Evolutionary conservation across 2,113 vertebrate species (phyloP).

Genomic region (Corynorhinus townsendii): DNA sequence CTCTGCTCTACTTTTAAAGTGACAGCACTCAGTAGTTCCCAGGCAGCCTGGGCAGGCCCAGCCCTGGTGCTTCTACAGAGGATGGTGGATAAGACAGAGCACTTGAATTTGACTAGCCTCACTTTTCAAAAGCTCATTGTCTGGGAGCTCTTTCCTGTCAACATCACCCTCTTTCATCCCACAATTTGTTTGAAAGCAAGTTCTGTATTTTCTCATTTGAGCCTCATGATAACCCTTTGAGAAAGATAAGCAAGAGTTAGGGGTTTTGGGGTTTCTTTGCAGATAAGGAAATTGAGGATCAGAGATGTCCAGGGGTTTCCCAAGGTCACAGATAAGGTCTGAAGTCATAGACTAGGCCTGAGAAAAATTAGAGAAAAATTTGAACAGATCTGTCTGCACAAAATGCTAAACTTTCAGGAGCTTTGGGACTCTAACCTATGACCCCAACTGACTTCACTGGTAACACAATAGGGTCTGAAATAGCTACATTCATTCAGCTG

Average conservation of each 20-base stretch:
- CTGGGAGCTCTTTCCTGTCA: background rate
- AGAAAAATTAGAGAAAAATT: background rate
- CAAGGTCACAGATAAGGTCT: background rate
- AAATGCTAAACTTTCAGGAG: background rate
- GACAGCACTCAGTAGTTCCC: accelerated
- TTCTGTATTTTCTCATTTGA: background rate
- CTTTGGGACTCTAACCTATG: too few species aligned
- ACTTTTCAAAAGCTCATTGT: background rate
- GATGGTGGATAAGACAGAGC: background rate
- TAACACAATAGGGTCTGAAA: background rate
- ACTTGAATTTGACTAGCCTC: background rate
- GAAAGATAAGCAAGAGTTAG: background rate
- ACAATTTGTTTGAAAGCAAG: background rate
- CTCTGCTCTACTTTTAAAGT: slow-evolving; percentile 71
- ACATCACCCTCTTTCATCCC: background rate
- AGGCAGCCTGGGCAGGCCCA: background rate
- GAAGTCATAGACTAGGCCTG: background rate
- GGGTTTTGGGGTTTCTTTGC: background rate
- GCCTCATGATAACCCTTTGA: background rate
- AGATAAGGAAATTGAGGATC: background rate
- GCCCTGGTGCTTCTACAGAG: background rate
- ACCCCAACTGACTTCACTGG: background rate
- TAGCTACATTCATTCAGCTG: background rate
- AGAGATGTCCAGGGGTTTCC: background rate
- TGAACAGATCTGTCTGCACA: background rate